Evolutionary conservation across 2,113 vertebrate genomes (phyloP), one percentile per base, ranked within the genome.

Genomic region (Oreotragus oreotragus): DNA sequence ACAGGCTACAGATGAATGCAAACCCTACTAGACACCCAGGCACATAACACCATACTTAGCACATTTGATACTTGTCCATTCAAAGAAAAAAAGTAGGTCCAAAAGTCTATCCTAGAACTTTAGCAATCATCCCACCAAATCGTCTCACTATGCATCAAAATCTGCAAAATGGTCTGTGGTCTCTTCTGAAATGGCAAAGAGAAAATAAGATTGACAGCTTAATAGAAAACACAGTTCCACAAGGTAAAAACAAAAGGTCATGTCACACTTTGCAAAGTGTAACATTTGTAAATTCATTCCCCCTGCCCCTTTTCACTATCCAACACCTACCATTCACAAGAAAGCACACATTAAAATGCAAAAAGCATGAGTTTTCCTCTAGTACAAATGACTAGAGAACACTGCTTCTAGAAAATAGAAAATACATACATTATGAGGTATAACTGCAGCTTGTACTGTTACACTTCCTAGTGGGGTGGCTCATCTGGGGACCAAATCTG

Each of bases 201-300:
- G 30, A 77, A 19, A 87, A 77, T 49, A 91, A 84, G 94, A 97
- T 33, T 0, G 39, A 86, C 7, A 0, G 27, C 88, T 83, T 91
- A 96, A 91, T 58, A 97, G 95, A 94, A 97, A 97, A 91, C 88
- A 95, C 19, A 70, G 76, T 23, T 43, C n/a, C 70, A 88, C 47
- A 9, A 86, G 84, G 95, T 12, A 9, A 96, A 97, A 97, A 58
- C n/a, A 84, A 98, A 98, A 98, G 97, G 96, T 91, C 96, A 84
- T 1, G 4, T 83, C 81, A 49, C 9, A 85, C n/a, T 88, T 83
- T 88, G 77, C 84, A 79, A 96, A 84, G 55, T 6, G 2, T 36
- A 87, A 30, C 87, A 93, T 93, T 91, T 95, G 62, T 97, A 97
- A 96, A 95, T 80, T 64, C 57, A 95, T 25, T 39, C 28, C 43